phyloP scores from a whole-genome alignment of 1,140 invertebrate species.

The Asbolus verrucosus region DNA sequence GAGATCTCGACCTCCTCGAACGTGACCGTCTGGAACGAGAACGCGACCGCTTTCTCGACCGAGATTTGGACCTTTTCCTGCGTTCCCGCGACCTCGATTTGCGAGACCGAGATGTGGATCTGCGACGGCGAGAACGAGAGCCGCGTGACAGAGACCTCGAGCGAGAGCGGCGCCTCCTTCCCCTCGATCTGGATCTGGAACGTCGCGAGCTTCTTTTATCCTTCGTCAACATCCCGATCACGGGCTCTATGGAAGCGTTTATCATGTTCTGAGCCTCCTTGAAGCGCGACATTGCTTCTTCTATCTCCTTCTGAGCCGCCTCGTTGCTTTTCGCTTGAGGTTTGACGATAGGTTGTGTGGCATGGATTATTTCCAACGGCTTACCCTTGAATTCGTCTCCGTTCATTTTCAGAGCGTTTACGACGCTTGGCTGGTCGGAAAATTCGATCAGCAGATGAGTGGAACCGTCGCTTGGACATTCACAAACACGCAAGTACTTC shows the following conservation, averaged over 20 bases:
- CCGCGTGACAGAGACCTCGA: constrained; percentile 67
- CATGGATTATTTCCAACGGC: constrained; percentile 82
- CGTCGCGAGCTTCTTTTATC: constrained; percentile 77
- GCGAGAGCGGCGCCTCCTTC: constrained; percentile 68
- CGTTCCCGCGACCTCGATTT: constrained; percentile 64
- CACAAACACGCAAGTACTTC: constrained; percentile 94
- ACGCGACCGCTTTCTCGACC: constrained; percentile 63
- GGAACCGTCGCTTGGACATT: constrained; percentile 80
- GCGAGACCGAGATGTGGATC: constrained; percentile 63
- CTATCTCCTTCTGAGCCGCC: constrained; percentile 93
- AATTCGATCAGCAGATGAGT: constrained; percentile 94
- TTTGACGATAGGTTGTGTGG: constrained; percentile 90
- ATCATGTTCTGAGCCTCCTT: constrained; percentile 96
- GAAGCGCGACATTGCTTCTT: constrained; percentile 96
- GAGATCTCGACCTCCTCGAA: constrained; percentile 57
- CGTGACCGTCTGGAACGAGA: constrained; percentile 71
- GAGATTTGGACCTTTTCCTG: constrained; percentile 66
- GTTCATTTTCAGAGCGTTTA: constrained; percentile 89
- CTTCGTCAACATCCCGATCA: constrained; percentile 86
- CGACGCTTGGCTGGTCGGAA: constrained; percentile 89
- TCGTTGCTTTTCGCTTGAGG: constrained; percentile 96
- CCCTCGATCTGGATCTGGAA: constrained; percentile 70
- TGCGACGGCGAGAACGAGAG: constrained; percentile 69
- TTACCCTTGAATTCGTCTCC: constrained; percentile 78
- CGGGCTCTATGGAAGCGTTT: constrained; percentile 91